Conservation (phyloP, 2,888 invertebrate genomes). For the Siphlonurus alternatus region DNA sequence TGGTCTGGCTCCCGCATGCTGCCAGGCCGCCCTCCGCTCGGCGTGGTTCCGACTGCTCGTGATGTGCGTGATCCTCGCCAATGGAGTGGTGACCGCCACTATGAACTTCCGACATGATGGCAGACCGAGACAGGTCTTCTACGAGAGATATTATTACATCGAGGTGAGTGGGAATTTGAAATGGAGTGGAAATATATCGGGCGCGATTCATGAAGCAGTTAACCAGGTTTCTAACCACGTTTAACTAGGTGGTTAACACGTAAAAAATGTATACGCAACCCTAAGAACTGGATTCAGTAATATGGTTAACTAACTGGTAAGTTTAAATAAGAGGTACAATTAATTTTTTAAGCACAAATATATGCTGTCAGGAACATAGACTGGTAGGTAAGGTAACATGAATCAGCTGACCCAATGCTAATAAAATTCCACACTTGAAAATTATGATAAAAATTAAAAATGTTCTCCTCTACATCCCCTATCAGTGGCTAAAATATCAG, state of each 20-base stretch:
- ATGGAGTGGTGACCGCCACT: slow-evolving; percentile 90
- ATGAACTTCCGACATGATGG: slow-evolving; percentile 90
- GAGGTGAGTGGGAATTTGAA: slow-evolving; percentile 37
- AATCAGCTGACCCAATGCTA: too few species aligned
- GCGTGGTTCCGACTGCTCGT: slow-evolving; percentile 85
- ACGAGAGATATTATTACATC: slow-evolving; percentile 82
- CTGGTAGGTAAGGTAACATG: too few species aligned
- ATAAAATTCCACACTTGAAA: too few species aligned
- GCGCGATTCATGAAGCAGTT: too few species aligned
- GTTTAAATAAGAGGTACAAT: not conserved
- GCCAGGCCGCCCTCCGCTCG: slow-evolving; percentile 71
- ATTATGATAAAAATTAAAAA: too few species aligned
- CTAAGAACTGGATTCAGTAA: not conserved
- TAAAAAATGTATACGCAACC: not conserved
- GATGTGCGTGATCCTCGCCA: slow-evolving; percentile 87
- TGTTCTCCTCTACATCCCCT: too few species aligned
- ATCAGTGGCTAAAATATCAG: too few species aligned
- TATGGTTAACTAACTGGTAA: not conserved
- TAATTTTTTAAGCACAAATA: too few species aligned
- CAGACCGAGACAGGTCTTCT: slow-evolving; percentile 61
- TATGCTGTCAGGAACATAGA: too few species aligned
- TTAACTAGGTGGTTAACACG: too few species aligned
- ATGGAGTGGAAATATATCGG: too few species aligned
- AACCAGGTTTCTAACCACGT: too few species aligned
- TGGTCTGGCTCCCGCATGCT: slow-evolving; percentile 67